phyloP scores from a whole-genome alignment of 2,888 invertebrate species.

The Synergus umbraculus region DNA sequence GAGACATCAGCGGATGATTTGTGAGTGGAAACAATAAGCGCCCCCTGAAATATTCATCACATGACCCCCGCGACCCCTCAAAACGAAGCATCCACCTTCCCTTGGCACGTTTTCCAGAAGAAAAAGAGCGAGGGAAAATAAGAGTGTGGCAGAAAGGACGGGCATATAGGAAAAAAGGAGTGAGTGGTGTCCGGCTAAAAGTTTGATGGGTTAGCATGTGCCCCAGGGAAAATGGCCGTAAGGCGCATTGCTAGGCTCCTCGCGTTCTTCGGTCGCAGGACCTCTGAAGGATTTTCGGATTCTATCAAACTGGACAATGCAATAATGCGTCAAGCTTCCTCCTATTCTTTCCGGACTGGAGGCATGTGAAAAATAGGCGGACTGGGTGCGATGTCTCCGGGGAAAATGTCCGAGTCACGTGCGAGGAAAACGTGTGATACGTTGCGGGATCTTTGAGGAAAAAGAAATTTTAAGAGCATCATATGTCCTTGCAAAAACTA shows the following conservation, averaged over 20 bases:
- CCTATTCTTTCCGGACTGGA: conserved; percentile 50
- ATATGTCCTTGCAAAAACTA: neutral
- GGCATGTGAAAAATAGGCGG: conserved; percentile 67
- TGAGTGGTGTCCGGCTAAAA: conserved; percentile 75
- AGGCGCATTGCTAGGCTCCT: conserved; percentile 73
- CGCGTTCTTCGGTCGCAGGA: conserved; percentile 67
- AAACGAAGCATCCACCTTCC: conserved; percentile 41
- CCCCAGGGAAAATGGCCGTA: conserved; percentile 69
- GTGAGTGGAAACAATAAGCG: conserved; percentile 77
- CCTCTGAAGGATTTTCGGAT: conserved; percentile 76
- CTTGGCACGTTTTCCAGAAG: conserved; percentile 56
- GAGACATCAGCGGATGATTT: conserved; percentile 76
- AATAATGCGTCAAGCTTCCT: conserved; percentile 70
- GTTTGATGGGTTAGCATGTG: conserved; percentile 76
- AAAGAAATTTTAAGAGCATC: conserved; percentile 6
- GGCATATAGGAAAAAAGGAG: conserved; percentile 57
- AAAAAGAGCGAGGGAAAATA: conserved; percentile 49
- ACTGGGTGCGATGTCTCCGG: conserved; percentile 42
- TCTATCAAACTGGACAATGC: conserved; percentile 77
- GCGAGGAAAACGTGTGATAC: conserved; percentile 23
- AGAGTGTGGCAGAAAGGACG: conserved; percentile 56
- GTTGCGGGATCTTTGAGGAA: conserved; percentile 27
- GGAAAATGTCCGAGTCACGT: conserved; percentile 38
- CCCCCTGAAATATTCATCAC: conserved; percentile 76
- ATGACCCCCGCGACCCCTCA: conserved; percentile 59